A percentile compares a stretch with the other conserved stretches of the same genome.
Evolutionary conservation across 2,113 vertebrate species (phyloP).

Genomic region (Corythaeola cristata): DNA sequence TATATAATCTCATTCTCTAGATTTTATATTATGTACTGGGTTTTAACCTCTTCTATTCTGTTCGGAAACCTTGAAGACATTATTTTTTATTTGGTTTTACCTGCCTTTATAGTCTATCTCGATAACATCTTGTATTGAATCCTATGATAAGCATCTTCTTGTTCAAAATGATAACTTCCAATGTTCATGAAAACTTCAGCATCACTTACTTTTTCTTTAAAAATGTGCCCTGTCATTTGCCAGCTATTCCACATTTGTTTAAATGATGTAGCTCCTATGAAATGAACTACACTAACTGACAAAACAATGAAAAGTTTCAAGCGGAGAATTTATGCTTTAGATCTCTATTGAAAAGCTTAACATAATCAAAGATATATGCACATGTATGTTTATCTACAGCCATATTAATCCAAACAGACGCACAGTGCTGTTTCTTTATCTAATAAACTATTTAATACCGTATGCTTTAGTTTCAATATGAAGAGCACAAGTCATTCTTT

Average conservation of each 20-base stretch:
- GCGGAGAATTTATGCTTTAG: not conserved
- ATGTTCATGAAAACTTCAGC: not conserved
- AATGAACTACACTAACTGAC: not conserved
- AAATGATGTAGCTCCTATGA: not conserved
- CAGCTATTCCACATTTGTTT: not conserved
- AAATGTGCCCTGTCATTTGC: not conserved
- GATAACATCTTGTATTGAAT: not conserved
- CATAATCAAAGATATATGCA: not conserved
- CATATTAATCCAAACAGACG: not conserved
- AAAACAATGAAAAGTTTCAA: not conserved
- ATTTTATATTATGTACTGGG: too few species aligned
- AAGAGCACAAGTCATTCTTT: not conserved
- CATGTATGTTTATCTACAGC: not conserved
- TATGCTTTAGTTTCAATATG: not conserved
- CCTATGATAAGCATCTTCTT: not conserved
- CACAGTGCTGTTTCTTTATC: not conserved
- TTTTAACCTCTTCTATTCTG: not conserved
- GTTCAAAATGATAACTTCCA: not conserved
- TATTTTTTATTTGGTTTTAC: not conserved
- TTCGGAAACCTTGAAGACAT: not conserved
- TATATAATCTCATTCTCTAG: too few species aligned
- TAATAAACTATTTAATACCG: not conserved
- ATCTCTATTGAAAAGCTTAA: not conserved
- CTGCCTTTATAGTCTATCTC: not conserved
- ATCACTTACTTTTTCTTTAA: not conserved